Base-by-base conservation (phyloP, 2,888 invertebrate species). In the Drosophila nigricruria region DNA sequence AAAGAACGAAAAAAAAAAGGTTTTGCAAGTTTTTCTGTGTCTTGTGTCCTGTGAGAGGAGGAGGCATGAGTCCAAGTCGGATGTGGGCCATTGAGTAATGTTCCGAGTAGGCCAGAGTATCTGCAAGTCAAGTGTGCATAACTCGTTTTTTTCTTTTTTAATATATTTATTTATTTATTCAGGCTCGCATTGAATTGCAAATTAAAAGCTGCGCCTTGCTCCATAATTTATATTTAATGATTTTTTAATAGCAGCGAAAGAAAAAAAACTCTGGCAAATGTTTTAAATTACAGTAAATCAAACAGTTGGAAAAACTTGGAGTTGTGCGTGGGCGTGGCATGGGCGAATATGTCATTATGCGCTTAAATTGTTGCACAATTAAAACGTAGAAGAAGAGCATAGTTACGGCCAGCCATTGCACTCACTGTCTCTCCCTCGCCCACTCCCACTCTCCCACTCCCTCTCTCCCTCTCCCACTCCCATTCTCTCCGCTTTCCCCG, bases 321-420 rank as follows among this genome's bases (percentile, higher is more conserved):
- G 40, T 20, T 23, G 36, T 16, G 38, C n/a, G 20, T 30, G 1
- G 20, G 34, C 23, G 58, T 61, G 58, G n/a, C n/a, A n/a, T n/a
- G n/a, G n/a, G 60, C 64, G 61, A 57, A 63, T 70, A 47, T 49
- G 66, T 77, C 45, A 85, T 84, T 77, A 81, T 79, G 70, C 73
- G 77, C 82, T 83, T 73, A 85, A 83, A 83, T 79, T 82, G 83
- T 81, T 79, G 75, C 73, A 78, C 81, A 85, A 82, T 82, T 83
- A 83, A 83, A 80, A 70, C 52, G 36, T 3, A 20, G 49, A 10
- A 20, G 49, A 12, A 32, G 49, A 32, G 49, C 20, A 30, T 27
- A 30, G 27, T 47, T 27, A 18, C 12, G 10, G 27, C 18, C 30
- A 53, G 36, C 53, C 53, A 53, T 36, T 38, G 53, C 53, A 53